Base-by-base conservation (phyloP, 2,797 vertebrate species). In the Rhynchotus rufescens region DNA sequence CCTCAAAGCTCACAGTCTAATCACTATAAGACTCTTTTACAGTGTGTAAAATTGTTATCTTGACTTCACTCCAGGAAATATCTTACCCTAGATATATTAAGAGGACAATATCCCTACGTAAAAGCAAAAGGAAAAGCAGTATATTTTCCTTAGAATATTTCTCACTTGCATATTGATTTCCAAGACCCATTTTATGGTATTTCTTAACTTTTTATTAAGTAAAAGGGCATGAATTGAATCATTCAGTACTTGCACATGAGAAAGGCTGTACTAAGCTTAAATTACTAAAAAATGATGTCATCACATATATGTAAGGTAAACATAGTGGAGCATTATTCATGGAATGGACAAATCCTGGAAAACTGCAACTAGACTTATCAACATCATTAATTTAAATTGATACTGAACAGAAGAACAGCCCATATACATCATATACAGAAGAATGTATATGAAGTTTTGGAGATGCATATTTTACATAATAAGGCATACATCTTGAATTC, bases 91-190 rank as follows among this genome's bases (percentile, higher is more conserved):
- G 34, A 28, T 32, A 16, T 8, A 40, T 73, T 34, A 25, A 74
- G 4, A 30, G 51, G 67, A 72, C 71, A 87, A 49, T 16, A 56
- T 21, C 64, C 56, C 44, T 14, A 6, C n/a, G 25, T 16, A 44
- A 45, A 34, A 82, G 17, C 30, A n/a, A 47, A 56, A 72, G 61
- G 42, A 77, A 47, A 51, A 9, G 12, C 61, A 51, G 51, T 52
- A 36, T 51, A 15, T 92, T 86, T 76, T 64, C 32, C 78, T 92
- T 25, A 74, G 80, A 86, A 76, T 15, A 42, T 62, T 72, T 59
- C 75, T 87, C 57, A 81, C 60, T 79, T 80, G 61, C 17, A 44
- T 49, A 72, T 23, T 86, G 65, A 73, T 52, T 95, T 89, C 64
- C 71, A 78, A 78, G 73, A 38, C 42, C 42, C 32, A 57, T 57